phyloP scores from a whole-genome alignment of 2,888 invertebrate species.

The Incurvaria masculella region DNA sequence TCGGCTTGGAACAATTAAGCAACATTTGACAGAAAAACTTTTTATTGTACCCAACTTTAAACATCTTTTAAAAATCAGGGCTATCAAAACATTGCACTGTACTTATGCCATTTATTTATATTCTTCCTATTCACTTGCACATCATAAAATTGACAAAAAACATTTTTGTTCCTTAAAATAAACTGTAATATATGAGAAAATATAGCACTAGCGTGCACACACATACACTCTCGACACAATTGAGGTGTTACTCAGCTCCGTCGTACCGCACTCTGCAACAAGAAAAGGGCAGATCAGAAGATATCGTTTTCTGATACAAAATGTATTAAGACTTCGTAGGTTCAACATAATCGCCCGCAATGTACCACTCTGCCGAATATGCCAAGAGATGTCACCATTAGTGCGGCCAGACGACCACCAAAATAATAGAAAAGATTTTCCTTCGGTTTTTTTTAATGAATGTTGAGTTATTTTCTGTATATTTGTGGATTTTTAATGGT shows the following conservation, averaged over 20 bases:
- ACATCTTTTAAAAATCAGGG: conserved; percentile 8
- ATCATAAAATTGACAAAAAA: conserved; percentile 6
- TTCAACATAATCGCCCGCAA: no score
- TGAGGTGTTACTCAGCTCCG: conserved; percentile 37
- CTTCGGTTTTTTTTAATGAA: no score
- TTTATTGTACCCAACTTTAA: conserved; percentile 6
- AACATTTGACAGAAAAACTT: conserved; percentile 3
- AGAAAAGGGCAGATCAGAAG: no score
- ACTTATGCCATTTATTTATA: conserved; percentile 5
- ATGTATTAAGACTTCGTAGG: no score
- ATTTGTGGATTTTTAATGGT: no score
- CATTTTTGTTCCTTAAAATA: conserved; percentile 2
- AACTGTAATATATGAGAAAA: neutral
- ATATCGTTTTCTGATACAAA: no score
- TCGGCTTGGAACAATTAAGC: no score
- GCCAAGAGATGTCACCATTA: no score
- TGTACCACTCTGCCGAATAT: no score
- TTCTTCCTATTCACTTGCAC: neutral
- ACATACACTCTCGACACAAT: neutral
- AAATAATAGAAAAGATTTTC: no score
- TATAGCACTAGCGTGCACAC: neutral
- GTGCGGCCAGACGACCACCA: no score
- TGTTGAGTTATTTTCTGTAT: no score
- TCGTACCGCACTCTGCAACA: conserved; percentile 51
- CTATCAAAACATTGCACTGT: conserved; percentile 8